These are phyloP conservation scores for Xyrichtys novacula DNA, from an alignment of 2,797 vertebrate species.

Conservation along the genomic window DNA sequence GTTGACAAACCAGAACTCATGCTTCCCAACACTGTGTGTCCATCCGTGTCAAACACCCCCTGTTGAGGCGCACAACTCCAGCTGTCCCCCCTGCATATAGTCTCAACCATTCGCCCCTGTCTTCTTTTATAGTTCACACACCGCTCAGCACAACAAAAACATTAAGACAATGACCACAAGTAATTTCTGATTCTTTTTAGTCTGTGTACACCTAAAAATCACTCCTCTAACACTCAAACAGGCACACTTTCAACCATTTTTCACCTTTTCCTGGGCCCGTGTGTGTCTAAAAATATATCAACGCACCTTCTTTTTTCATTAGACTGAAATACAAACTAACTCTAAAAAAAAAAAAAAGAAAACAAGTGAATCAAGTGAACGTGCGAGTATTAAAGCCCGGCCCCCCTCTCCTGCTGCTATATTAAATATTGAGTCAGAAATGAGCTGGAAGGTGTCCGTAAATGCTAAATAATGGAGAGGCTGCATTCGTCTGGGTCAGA, in stretches of 20 bases:
- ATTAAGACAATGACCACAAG: not conserved
- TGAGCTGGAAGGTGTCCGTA: slow-evolving; percentile 98
- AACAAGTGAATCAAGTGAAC: slow-evolving; percentile 67
- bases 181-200: slow-evolving; percentile 13
- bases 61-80: slow-evolving; percentile 9
- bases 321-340: slow-evolving; percentile 73
- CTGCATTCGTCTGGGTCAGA: slow-evolving; percentile 93
- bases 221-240: not conserved
- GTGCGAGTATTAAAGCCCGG: slow-evolving; percentile 63
- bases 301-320: slow-evolving; percentile 63
- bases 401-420: slow-evolving; percentile 59
- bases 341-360: slow-evolving; percentile 52
- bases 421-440: slow-evolving; percentile 99
- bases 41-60: slow-evolving; percentile 41
- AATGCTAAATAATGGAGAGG: slow-evolving; percentile 99
- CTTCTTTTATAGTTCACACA: slow-evolving; percentile 16
- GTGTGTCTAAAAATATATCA: slow-evolving; percentile 24
- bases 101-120: slow-evolving; percentile 11
- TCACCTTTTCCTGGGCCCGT: slow-evolving; percentile 7
- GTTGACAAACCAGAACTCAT: slow-evolving; percentile 52
- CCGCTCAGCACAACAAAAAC: slow-evolving; percentile 32
- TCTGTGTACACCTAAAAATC: not conserved
- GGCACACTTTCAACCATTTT: slow-evolving; percentile 10
- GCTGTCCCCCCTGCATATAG: not conserved
- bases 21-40: slow-evolving; percentile 42